Evolutionary conservation across 2,113 vertebrate species (phyloP), one percentile per base, ranked within the genome.

Genomic region (Triplophysa rosa): DNA sequence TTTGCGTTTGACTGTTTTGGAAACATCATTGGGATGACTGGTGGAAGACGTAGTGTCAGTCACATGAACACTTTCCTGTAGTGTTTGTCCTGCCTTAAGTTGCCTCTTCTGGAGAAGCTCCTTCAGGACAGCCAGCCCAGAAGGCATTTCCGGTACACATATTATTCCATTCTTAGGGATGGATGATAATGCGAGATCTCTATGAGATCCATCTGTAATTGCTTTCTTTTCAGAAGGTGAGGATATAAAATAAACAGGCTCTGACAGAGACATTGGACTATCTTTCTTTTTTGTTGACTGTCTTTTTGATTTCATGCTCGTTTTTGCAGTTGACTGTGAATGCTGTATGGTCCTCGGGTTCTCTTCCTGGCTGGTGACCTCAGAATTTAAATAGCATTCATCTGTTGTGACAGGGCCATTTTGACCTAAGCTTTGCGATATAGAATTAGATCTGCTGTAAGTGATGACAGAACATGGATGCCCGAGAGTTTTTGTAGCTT

Each of bases 61-160:
- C 49, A 83, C 82, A n/a, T 83, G 80, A 68, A 75, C 85, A 24
- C 85, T 84, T 81, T 84, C 23, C 10, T 94, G 93, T 87, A 93
- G 85, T 5, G 81, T 64, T 68, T 88, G 85, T 12, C 63, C 87
- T 49, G 63, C 92, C 87, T 94, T 94, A 67, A 93, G 93, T 66
- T 95, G 95, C 77, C 95, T 95, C 86, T 95, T 98, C 86, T 98
- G 95, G 26, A 98, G 94, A 84, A 99, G 90, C 88, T 97, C 95
- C 86, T 96, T 99, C 59, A 99, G 88, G 84, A 99, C 96, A 86
- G 94, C 94, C 78, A 98, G 87, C 37, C 98, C 93, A 87, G 95
- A 96, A 4, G 95, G 94, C 47, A 91, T 92, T 87, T 95, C 94
- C 67, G 90, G 84, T 83, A 94, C 76, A 74, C 90, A 86, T 23